Evolutionary conservation across 2,797 vertebrate genomes (phyloP).

Genomic region (Chiroxiphia lanceolata): DNA sequence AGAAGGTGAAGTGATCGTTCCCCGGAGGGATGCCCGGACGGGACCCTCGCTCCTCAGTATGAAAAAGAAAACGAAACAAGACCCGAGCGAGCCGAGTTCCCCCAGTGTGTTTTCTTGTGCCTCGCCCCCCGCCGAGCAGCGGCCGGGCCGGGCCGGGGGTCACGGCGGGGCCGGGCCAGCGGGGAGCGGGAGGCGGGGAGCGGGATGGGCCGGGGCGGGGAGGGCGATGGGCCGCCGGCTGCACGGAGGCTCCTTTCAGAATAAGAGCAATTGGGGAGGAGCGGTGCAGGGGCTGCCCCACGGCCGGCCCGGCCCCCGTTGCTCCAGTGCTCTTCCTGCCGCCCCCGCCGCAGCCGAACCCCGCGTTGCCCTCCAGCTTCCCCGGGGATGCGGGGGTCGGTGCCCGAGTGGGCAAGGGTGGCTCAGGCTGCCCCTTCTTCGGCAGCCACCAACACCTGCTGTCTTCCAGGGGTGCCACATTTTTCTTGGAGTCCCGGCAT

Average conservation of each 20-base stretch:
- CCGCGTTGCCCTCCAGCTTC: neutral
- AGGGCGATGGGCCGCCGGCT: neutral
- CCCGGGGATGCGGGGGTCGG: rapidly evolving
- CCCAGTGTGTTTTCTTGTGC: neutral
- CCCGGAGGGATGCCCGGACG: neutral
- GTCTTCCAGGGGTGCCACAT: rapidly evolving
- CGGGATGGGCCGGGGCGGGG: neutral
- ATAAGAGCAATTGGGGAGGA: neutral
- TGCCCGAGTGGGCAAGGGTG: too few relatives aligned
- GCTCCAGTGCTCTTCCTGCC: neutral
- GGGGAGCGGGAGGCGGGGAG: neutral
- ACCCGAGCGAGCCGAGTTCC: neutral
- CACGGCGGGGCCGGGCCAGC: neutral
- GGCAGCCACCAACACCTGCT: neutral
- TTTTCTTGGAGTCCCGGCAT: neutral
- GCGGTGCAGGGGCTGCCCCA: neutral
- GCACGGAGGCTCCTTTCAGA: conserved; percentile 28
- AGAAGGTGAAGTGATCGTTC: conserved; percentile 79
- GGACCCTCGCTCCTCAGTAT: neutral
- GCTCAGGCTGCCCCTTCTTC: too few relatives aligned
- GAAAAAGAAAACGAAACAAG: neutral
- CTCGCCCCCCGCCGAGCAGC: neutral
- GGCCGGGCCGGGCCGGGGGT: neutral
- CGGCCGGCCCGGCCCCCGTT: neutral
- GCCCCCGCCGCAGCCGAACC: too few relatives aligned